phyloP scores from a whole-genome alignment of 2,113 vertebrate genomes.

The Silurus glanis region DNA sequence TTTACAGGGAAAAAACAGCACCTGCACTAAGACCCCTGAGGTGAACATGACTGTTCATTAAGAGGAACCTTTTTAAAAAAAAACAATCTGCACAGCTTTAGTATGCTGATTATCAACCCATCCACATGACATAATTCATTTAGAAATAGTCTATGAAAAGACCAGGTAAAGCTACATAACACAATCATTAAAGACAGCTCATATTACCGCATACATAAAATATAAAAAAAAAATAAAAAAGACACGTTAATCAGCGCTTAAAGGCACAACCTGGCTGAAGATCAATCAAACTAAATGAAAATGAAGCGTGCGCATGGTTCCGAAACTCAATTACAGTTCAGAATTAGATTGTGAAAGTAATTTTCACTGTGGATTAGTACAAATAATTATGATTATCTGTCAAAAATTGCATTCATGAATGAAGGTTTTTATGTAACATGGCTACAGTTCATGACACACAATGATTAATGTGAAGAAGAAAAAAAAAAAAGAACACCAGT shows the following conservation, averaged over 20 bases:
- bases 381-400: conserved; percentile 6
- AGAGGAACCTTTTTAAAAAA: conserved; percentile 30
- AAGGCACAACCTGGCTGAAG: background rate
- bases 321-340: background rate
- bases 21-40: conserved; percentile 22
- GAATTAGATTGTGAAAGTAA: background rate
- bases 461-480: background rate
- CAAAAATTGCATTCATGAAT: background rate
- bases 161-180: background rate
- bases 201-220: background rate
- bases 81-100: conserved; percentile 1
- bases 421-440: background rate
- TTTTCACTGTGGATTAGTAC: background rate
- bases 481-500: background rate
- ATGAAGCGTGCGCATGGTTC: background rate
- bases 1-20: conserved; percentile 11
- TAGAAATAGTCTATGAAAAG: conserved; percentile 9
- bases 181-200: background rate
- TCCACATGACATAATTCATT: background rate
- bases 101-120: conserved; percentile 11
- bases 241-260: conserved; percentile 17
- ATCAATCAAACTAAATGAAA: background rate
- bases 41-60: conserved; percentile 21
- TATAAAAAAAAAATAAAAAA: background rate
- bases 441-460: background rate